These are phyloP conservation scores for Tricholaema leucomelas DNA, from an alignment of 2,113 vertebrate genomes.

Conservation along the genomic window DNA sequence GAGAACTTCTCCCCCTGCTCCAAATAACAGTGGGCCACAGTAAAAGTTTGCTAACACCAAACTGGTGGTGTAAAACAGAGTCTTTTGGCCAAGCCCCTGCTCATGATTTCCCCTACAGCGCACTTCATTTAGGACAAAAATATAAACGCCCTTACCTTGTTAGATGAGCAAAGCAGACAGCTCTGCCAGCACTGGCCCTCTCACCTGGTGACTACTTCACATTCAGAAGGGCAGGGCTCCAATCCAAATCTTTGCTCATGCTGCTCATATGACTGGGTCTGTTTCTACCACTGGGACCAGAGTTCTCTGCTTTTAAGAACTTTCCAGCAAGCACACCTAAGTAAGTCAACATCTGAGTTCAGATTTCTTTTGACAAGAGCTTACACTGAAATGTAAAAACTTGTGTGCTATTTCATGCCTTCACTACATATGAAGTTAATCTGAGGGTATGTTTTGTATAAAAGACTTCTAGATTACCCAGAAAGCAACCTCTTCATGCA, in stretches of 20 bases:
- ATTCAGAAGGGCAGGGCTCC: not conserved
- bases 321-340: not conserved
- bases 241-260: not conserved
- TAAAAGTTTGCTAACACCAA: not conserved
- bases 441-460: not conserved
- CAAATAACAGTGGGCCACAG: not conserved
- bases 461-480: not conserved
- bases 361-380: not conserved
- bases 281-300: not conserved
- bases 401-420: not conserved
- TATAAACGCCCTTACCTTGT: not conserved
- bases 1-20: not conserved
- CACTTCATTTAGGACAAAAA: not conserved
- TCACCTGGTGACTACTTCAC: not conserved
- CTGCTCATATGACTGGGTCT: not conserved
- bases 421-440: not conserved
- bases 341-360: constrained; percentile 1
- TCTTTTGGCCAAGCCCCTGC: not conserved
- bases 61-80: not conserved
- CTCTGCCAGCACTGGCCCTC: not conserved
- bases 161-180: not conserved
- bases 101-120: not conserved
- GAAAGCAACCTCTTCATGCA: not conserved
- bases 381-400: not conserved
- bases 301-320: not conserved